Base-by-base conservation (phyloP, 92 coral and sea anemone genomes). In the Montipora capitata region DNA sequence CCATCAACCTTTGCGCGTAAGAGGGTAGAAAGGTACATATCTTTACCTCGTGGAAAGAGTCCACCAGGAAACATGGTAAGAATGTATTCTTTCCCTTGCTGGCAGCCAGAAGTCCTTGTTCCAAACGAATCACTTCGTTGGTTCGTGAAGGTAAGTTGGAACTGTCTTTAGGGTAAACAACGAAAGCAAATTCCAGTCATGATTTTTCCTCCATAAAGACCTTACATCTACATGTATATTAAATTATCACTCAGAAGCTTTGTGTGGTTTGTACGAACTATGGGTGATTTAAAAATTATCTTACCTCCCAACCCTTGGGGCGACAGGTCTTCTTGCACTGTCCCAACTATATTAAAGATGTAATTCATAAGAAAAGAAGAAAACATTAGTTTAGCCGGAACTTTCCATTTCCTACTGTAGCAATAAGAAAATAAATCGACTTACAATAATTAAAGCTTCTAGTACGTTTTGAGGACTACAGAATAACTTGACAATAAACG, bases 281-380 rank as follows among this genome's bases (percentile, higher is more conserved):
- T n/a, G n/a, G n/a, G n/a, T n/a, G n/a, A 69, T 71, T 45, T 0
- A 71, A 71, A 71, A 52, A 10, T 72, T 40, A 18, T 72, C 54
- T 72, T 72, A 43, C 77, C 77, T 72, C 77, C 77, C 77, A 72
- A 41, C 77, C 77, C 77, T 72, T 72, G 77, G 77, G 77, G 54
- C 11, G 57, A 72, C 54, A 72, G 57, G 57, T 72, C 41, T 72
- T 43, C 77, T 72, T 72, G 14, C 51, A 72, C 77, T 72, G 38
- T 72, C 15, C 57, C 77, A 72, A 72, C 77, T 72, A 40, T 72
- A 72, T 72, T 72, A 16, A 72, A 6, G 77, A 39, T 72, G 77
- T 13, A 72, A 72, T 72, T 72, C 77, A 72, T 16, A 72, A 72
- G 77, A 13, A 72, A 72, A 72, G 77, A 43, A 72, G 77, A 8